Percentiles rank a stretch among this genome's conserved stretches.
phyloP scores from a whole-genome alignment of 2,113 vertebrate species.

The Bufo bufo region DNA sequence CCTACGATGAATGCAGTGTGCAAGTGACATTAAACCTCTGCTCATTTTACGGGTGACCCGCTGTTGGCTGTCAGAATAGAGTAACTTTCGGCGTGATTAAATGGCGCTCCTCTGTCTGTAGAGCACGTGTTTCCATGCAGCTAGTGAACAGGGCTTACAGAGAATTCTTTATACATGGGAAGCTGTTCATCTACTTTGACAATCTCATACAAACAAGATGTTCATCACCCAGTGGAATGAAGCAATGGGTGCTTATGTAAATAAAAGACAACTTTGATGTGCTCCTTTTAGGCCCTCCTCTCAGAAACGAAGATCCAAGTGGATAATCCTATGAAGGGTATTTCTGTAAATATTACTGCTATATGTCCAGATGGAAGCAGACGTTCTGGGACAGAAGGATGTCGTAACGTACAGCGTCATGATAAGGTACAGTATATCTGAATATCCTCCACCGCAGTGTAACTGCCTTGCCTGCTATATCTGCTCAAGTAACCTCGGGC shows the following conservation, averaged over 20 bases:
- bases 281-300: conserved; percentile 81
- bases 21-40: not conserved
- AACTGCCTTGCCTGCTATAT: not conserved
- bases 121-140: not conserved
- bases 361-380: conserved; percentile 87
- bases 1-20: not conserved
- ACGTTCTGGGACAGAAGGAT: conserved; percentile 77
- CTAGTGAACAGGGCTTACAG: conserved; percentile 2
- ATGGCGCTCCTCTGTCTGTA: not conserved
- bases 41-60: not conserved
- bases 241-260: conserved; percentile 48
- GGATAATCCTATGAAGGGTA: conserved; percentile 83
- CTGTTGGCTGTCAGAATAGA: not conserved
- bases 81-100: not conserved
- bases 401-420: conserved; percentile 82
- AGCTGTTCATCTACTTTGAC: conserved; percentile 35
- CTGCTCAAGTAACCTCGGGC: not conserved
- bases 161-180: conserved; percentile 29
- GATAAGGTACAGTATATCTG: conserved; percentile 80
- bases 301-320: conserved; percentile 91
- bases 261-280: conserved; percentile 60
- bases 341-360: conserved; percentile 85
- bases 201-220: conserved; percentile 15
- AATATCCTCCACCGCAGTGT: conserved; percentile 13
- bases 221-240: conserved; percentile 18